A percentile compares a stretch with the other conserved stretches of the same genome.
Conservation (phyloP, 1,140 invertebrate genomes). For the Lethrus apterus region DNA sequence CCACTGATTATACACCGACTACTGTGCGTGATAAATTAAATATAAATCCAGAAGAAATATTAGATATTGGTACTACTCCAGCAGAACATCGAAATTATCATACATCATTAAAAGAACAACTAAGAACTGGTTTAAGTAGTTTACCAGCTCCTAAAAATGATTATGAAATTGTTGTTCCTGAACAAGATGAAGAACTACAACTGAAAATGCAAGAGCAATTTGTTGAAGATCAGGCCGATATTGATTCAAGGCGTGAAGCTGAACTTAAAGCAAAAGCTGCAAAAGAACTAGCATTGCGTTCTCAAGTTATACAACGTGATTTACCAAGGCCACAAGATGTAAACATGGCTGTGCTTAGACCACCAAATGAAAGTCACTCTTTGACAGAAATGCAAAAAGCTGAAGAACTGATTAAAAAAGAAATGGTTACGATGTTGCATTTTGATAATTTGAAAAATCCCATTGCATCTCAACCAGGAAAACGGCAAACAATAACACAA, state of each 20-base stretch:
- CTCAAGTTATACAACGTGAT: constrained; percentile 80
- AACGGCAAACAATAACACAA: constrained; percentile 46
- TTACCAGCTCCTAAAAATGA: constrained; percentile 92
- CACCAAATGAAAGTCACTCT: constrained; percentile 59
- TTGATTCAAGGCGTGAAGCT: constrained; percentile 63
- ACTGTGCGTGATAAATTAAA: constrained; percentile 89
- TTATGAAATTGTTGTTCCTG: constrained; percentile 96
- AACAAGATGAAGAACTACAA: constrained; percentile 61
- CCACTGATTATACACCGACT: constrained; percentile 43
- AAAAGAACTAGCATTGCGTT: constrained; percentile 70
- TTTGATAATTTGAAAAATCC: constrained; percentile 76
- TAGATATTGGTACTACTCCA: constrained; percentile 61
- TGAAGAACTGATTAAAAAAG: constrained; percentile 93
- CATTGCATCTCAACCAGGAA: constrained; percentile 38
- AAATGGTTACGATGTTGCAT: constrained; percentile 94
- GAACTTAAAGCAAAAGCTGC: constrained; percentile 48
- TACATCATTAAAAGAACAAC: constrained; percentile 58
- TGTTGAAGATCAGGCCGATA: constrained; percentile 82
- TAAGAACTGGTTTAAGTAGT: constrained; percentile 66
- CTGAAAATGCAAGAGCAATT: constrained; percentile 42
- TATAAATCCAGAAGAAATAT: constrained; percentile 83
- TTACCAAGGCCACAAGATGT: constrained; percentile 85
- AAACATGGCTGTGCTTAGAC: constrained; percentile 73
- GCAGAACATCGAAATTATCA: constrained; percentile 54
- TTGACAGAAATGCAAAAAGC: constrained; percentile 89